Conservation (phyloP, 1,140 invertebrate species). For the Drosophila ficusphila region DNA sequence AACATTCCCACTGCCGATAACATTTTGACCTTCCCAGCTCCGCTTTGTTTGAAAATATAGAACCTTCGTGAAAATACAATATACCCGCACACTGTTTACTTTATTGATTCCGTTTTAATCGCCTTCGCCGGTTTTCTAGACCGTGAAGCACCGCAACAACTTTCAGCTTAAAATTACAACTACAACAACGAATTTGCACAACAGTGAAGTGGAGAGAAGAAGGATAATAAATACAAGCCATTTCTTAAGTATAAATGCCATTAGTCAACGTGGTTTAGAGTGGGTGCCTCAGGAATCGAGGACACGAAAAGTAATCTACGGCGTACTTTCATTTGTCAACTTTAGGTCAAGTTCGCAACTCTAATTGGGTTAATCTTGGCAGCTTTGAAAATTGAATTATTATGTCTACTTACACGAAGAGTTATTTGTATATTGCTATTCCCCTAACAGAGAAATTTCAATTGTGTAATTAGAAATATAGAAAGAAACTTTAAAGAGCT, state of each 20-base stretch:
- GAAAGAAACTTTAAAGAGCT: too few relatives aligned
- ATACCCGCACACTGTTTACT: constrained; percentile 49
- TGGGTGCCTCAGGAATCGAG: neutral
- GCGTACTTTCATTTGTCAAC: neutral
- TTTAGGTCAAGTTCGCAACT: neutral
- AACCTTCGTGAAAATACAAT: constrained; percentile 34
- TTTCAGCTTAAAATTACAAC: constrained; percentile 67
- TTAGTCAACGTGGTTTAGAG: constrained; percentile 34
- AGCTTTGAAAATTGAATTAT: too few relatives aligned
- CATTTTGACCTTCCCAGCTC: constrained; percentile 62
- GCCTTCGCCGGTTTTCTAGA: neutral
- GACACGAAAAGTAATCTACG: neutral
- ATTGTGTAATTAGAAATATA: too few relatives aligned
- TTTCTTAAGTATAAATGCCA: constrained; percentile 71
- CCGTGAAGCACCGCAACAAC: constrained; percentile 43
- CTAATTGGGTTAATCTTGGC: neutral
- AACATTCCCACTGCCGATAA: constrained; percentile 44
- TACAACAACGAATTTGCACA: constrained; percentile 59
- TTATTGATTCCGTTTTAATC: constrained; percentile 55
- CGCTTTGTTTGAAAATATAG: constrained; percentile 1
- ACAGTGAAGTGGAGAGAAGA: constrained; percentile 8
- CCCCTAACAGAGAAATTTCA: too few relatives aligned
- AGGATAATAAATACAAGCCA: constrained; percentile 46
- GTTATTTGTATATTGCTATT: too few relatives aligned
- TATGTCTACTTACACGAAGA: too few relatives aligned